Conservation (phyloP, 2,113 vertebrate genomes). For the Apodemus sylvaticus region DNA sequence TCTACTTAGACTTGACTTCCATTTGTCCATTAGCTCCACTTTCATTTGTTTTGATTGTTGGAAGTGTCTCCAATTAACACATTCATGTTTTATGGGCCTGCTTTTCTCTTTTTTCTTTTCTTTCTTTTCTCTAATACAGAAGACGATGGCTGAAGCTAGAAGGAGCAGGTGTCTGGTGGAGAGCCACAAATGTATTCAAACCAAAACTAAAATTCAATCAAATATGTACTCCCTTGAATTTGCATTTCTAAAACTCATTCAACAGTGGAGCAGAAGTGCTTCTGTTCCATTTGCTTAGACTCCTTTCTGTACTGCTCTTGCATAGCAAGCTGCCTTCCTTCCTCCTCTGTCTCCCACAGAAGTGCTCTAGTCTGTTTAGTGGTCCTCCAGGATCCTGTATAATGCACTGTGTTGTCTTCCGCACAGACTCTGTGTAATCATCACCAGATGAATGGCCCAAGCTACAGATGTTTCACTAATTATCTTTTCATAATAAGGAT, state of each 20-base stretch:
- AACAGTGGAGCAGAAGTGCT: constrained; percentile 36
- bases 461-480: constrained; percentile 79
- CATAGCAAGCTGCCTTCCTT: constrained; percentile 65
- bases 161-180: constrained; percentile 53
- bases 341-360: constrained; percentile 69
- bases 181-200: constrained; percentile 60
- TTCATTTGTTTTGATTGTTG: constrained; percentile 62
- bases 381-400: constrained; percentile 69
- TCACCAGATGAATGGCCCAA: constrained; percentile 64
- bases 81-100: background rate
- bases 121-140: background rate
- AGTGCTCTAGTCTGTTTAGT: constrained; percentile 55
- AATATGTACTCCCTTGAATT: constrained; percentile 49
- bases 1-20: constrained; percentile 18
- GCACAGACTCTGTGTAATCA: constrained; percentile 73
- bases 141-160: background rate
- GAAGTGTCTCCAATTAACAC: constrained; percentile 40
- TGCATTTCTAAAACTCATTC: constrained; percentile 69
- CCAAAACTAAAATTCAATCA: constrained; percentile 39
- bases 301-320: constrained; percentile 34
- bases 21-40: background rate
- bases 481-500: constrained; percentile 58
- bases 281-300: constrained; percentile 47
- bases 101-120: background rate
- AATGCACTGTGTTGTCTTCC: constrained; percentile 53